Evolutionary conservation across 2,797 vertebrate genomes (phyloP).

Genomic region (Todus mexicanus): DNA sequence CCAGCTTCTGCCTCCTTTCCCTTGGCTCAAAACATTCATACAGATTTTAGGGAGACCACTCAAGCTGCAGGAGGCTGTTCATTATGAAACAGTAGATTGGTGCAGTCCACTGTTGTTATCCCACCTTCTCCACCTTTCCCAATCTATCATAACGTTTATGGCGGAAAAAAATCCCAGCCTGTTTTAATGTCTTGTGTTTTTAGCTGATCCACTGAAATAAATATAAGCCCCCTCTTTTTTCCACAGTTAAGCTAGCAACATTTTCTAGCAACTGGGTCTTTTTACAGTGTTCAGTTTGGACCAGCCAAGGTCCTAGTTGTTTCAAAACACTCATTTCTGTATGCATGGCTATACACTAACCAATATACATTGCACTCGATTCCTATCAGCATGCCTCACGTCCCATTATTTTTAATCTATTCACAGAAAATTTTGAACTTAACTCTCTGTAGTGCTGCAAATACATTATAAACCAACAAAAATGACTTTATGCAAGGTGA

Average conservation of each 20-base stretch:
- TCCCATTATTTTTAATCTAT: not conserved
- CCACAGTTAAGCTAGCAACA: not conserved
- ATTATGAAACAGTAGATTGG: not conserved
- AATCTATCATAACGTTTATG: not conserved
- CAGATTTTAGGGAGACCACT: not conserved
- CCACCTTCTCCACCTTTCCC: not conserved
- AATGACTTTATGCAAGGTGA: not conserved
- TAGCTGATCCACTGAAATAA: not conserved
- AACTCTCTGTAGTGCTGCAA: not conserved
- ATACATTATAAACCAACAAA: not conserved
- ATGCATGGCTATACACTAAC: not conserved
- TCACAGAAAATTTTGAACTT: not conserved
- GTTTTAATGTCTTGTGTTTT: not conserved
- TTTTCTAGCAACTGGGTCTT: not conserved
- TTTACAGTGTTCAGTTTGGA: not conserved
- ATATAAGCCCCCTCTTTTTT: not conserved
- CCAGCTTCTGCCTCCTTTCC: not conserved
- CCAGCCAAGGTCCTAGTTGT: not conserved
- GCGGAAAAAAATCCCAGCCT: not conserved
- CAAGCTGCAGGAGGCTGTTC: not conserved
- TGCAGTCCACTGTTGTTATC: not conserved
- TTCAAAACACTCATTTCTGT: not conserved
- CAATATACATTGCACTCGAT: not conserved
- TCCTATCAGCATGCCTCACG: not conserved
- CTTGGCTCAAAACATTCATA: not conserved